Base-by-base conservation (phyloP, 2,113 vertebrate species). In the Triplophysa dalaica region DNA sequence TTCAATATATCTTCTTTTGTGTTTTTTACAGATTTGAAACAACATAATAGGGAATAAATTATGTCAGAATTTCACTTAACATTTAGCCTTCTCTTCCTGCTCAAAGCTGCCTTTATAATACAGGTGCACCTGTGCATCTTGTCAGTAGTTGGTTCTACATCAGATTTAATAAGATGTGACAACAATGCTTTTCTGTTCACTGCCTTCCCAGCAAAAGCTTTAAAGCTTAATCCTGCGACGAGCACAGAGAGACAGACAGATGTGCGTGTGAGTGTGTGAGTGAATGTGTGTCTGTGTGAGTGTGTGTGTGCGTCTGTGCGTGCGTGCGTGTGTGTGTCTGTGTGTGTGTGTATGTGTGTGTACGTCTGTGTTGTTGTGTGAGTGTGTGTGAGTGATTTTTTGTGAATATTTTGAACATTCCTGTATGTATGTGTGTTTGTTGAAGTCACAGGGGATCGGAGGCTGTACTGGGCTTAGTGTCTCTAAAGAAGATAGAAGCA, bases 391-490 rank as follows among this genome's bases (percentile, higher is more conserved):
- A 29, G 26, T 2, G 26, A 29, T 29, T 29, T 29, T 29, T 29
- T 29, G 26, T 29, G 26, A 29, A 29, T 29, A 29, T 29, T 29
- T 3, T 29, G 2, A 29, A 2, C 26, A 29, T 29, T 29, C 26
- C 26, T 77, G 17, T 77, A 43, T 58, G 22, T 38, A 48, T 77
- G 45, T 65, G 43, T 70, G 77, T 72, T 21, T 12, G 38, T 43
- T 67, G 58, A 50, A 12, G 62, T 63, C 75, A 65, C 43, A 52
- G 52, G 22, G 54, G 66, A 70, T 79, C 62, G 61, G 3, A 29
- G 52, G 24, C 41, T 78, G 60, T 52, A 43, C 54, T 17, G 17
- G 61, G 61, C 9, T 52, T 60, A 75, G 72, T 24, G 21, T 21
- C 41, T 22, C n/a, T 21, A 19, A 24, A 16, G 8, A 3, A 68